These are phyloP conservation scores for Aradus depressus DNA, from an alignment of 2,888 invertebrate species.

Conservation along the genomic window DNA sequence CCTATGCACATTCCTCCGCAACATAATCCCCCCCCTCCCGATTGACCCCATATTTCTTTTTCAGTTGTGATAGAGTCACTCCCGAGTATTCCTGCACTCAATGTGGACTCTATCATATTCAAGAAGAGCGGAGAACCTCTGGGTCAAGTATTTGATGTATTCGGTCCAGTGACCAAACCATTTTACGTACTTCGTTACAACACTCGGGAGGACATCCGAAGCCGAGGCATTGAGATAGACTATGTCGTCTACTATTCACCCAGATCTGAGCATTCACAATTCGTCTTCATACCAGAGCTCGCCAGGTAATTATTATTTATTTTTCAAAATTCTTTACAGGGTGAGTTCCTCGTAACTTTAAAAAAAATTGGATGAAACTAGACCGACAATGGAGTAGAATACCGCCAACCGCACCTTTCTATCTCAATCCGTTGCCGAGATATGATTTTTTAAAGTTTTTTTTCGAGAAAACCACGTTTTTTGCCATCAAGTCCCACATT, in stretches of 20 bases:
- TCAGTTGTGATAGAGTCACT: constrained; percentile 64
- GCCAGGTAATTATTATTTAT: constrained; percentile 56
- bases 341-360: too few species aligned
- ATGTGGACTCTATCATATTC: constrained; percentile 80
- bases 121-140: constrained; percentile 64
- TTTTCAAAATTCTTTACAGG: too few species aligned
- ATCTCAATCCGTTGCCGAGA: too few species aligned
- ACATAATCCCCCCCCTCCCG: too few species aligned
- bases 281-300: constrained; percentile 62
- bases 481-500: too few species aligned
- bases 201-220: constrained; percentile 57
- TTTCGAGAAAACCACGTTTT: too few species aligned
- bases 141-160: constrained; percentile 80
- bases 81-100: constrained; percentile 62
- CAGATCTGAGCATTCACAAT: constrained; percentile 58
- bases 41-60: too few species aligned
- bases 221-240: constrained; percentile 53
- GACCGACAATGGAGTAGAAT: too few species aligned
- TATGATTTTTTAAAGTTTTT: too few species aligned
- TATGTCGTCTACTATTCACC: constrained; percentile 75
- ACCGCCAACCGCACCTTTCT: too few species aligned
- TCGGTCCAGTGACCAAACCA: constrained; percentile 76
- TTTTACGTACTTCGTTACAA: constrained; percentile 88
- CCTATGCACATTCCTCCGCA: too few species aligned
- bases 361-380: too few species aligned